phyloP scores from a whole-genome alignment of 1,140 invertebrate genomes.

The Diplogasteroides magnus region DNA sequence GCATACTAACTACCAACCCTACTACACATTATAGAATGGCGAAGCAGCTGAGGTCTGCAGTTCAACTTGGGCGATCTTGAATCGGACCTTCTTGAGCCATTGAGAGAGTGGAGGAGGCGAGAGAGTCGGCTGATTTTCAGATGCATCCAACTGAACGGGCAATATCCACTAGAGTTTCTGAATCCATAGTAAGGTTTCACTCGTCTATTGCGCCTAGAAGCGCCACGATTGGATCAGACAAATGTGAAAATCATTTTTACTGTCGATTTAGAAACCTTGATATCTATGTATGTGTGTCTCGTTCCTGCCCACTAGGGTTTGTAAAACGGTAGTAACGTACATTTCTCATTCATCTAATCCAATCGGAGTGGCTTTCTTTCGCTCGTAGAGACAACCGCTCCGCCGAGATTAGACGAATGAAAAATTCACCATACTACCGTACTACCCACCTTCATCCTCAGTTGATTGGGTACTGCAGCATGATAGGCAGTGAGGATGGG shows the following conservation, averaged over 20 bases:
- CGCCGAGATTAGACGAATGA: no score
- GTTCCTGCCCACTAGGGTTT: no score
- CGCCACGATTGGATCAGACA: no score
- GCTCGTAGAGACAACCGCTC: no score
- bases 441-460: slow-evolving; percentile 60
- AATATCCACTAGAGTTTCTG: no score
- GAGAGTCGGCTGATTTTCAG: slow-evolving; percentile 64
- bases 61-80: slow-evolving; percentile 96
- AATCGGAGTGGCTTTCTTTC: no score
- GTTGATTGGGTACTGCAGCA: slow-evolving; percentile 76
- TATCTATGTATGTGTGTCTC: background rate
- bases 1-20: no score
- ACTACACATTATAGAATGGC: slow-evolving; percentile 77
- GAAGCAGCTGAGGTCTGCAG: slow-evolving; percentile 85
- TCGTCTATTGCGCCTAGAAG: no score
- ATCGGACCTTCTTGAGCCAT: slow-evolving; percentile 86
- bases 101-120: slow-evolving; percentile 46
- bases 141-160: slow-evolving; percentile 67
- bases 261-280: background rate
- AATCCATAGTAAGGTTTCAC: no score
- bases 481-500: slow-evolving; percentile 83
- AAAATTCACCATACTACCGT: background rate
- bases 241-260: no score
- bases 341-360: no score
- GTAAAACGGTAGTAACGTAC: background rate